Percentiles rank a stretch among this genome's conserved stretches.
These are phyloP conservation scores for Indicator maculatus DNA, from an alignment of 2,113 vertebrate species.

Conservation along the genomic window DNA sequence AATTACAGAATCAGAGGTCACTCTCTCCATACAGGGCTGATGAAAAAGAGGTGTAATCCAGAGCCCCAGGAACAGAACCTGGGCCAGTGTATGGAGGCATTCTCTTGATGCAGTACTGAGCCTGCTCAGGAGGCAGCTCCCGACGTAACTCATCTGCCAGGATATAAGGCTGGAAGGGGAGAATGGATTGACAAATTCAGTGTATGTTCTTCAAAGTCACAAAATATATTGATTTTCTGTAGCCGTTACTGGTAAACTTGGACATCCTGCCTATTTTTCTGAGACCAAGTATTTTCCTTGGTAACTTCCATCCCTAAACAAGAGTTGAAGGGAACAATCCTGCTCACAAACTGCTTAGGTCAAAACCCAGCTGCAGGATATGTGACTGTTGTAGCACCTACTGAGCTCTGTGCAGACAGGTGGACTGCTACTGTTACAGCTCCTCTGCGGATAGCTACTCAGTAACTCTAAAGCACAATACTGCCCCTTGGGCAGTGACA, in stretches of 20 bases:
- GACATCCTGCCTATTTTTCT: background rate
- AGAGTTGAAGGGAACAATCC: background rate
- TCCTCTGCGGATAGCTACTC: background rate
- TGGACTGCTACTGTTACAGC: background rate
- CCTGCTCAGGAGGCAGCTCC: slow-evolving; percentile 87
- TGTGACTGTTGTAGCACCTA: background rate
- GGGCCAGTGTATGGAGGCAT: slow-evolving; percentile 84
- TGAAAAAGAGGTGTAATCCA: slow-evolving; percentile 87
- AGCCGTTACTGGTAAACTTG: background rate
- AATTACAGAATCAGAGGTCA: slow-evolving; percentile 79
- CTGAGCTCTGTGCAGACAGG: background rate
- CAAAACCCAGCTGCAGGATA: background rate
- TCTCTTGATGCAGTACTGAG: slow-evolving; percentile 87
- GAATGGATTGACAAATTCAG: slow-evolving; percentile 34
- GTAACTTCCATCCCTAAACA: background rate
- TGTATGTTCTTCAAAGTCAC: background rate
- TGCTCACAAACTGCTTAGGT: background rate
- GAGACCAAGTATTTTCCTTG: background rate
- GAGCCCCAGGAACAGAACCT: slow-evolving; percentile 79
- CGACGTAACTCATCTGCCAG: slow-evolving; percentile 84
- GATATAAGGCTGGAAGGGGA: slow-evolving; percentile 81
- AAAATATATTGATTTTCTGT: background rate
- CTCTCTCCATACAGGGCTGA: slow-evolving; percentile 88
- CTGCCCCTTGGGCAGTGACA: background rate
- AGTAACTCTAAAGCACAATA: background rate